Base-by-base conservation (phyloP, 2,888 invertebrate genomes). In the Tridacna crocea region DNA sequence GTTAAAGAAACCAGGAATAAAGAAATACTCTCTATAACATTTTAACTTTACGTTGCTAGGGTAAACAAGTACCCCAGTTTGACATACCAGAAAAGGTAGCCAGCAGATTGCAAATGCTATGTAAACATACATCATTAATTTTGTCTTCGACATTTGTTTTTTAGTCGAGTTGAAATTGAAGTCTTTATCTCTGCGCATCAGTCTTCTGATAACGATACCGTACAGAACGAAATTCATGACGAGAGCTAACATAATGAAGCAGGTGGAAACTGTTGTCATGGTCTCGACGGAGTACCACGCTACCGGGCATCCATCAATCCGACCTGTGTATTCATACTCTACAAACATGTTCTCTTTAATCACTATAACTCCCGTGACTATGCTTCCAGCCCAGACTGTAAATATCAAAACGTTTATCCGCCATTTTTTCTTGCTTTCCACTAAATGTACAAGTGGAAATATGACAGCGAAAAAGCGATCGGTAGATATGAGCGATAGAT, bases 1-100 rank as follows among this genome's bases (percentile, higher is more conserved):
- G 24, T 72, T 72, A 51, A 72, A 26, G 72, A 51, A 72, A 24
- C 72, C 72, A 11, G 26, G 55, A 19, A 72, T 51, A 22, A 51
- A 51, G 15, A 51, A 48, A 26, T 72, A 72, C 24, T 72, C 51
- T 17, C 72, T 51, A 22, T 51, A 48, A 51, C 72, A 72, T 47
- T 51, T 26, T 1, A 47, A 24, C n/a, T 26, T 22, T 27, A 63
- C 27, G 63, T 26, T 63, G 26, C 27, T 27, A 13, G 63, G 63
- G 24, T 26, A 24, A 22, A 27, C 27, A 26, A 22, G 24, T 2
- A 63, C 63, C 24, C 24, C 24, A 26, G 27, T 26, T 47, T 48
- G 26, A 51, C 51, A n/a, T 19, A 51, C 24, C n/a, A 47, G 24
- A 26, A 63, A 24, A 3, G 63, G 63, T 11, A 63, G 24, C 63